Conservation (phyloP, 1,140 invertebrate species). For the Zeugodacus cucurbitae region DNA sequence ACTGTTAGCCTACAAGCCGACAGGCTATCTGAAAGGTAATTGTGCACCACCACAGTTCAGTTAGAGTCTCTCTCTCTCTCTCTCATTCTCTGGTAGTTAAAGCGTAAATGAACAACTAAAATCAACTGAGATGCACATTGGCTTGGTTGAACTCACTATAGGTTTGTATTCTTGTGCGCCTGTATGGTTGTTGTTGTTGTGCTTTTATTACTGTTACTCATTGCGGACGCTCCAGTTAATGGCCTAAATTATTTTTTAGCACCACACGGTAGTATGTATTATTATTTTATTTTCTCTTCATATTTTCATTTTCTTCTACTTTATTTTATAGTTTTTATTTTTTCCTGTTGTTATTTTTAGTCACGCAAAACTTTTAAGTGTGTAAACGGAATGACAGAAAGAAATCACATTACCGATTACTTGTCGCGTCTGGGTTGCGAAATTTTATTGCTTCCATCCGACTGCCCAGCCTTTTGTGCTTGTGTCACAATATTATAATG, state of each 20-base stretch:
- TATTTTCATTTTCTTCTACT: not conserved
- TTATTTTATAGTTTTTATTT: not conserved
- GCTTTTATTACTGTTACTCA: not conserved
- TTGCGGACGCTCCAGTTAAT: not conserved
- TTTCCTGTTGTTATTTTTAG: not conserved
- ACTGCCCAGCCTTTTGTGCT: not conserved
- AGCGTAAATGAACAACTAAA: not conserved
- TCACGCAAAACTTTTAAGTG: not conserved
- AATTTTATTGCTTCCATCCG: not conserved
- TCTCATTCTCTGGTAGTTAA: not conserved
- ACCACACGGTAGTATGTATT: not conserved
- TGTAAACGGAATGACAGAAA: not conserved
- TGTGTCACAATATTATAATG: not conserved
- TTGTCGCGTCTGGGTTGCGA: not conserved
- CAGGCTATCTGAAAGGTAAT: not conserved
- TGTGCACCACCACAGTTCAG: not conserved
- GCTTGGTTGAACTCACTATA: not conserved
- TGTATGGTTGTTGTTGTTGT: not conserved
- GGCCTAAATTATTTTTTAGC: slow-evolving; percentile 22
- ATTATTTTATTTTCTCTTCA: not conserved
- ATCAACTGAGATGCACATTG: not conserved
- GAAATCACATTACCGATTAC: not conserved
- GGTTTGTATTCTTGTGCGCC: not conserved
- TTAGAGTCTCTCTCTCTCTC: too few relatives aligned
- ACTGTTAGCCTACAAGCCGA: not conserved